These are phyloP conservation scores for Clostera curtula DNA, from an alignment of 2,888 invertebrate species.

Conservation along the genomic window DNA sequence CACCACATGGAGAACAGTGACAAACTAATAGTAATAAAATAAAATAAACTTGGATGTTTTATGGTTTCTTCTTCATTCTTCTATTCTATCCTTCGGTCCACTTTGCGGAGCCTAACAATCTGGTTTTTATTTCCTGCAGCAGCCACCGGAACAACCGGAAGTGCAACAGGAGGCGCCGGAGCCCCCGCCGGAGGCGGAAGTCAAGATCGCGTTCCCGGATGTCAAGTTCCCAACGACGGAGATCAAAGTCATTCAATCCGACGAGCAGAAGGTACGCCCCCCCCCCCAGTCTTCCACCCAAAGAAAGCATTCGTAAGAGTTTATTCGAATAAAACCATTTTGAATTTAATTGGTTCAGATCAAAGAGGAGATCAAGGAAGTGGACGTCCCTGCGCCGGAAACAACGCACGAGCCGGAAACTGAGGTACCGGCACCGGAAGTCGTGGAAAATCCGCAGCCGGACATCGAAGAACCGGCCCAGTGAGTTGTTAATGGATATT, in stretches of 20 bases:
- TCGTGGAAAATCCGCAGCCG: too few species aligned
- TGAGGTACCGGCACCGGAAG: background rate
- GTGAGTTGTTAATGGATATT: too few species aligned
- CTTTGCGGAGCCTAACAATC: background rate
- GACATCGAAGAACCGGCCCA: too few species aligned
- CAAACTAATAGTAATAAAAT: too few species aligned
- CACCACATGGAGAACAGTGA: too few species aligned
- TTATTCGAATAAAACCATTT: background rate
- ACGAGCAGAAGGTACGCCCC: slow-evolving; percentile 43
- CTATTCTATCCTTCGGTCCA: background rate
- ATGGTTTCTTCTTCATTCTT: background rate
- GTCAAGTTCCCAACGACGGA: slow-evolving; percentile 64
- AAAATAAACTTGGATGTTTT: too few species aligned
- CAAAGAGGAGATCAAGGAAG: slow-evolving; percentile 47
- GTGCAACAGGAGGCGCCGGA: slow-evolving; percentile 14
- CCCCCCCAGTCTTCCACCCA: too few species aligned
- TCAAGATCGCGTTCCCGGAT: slow-evolving; percentile 50
- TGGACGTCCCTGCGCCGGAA: slow-evolving; percentile 12
- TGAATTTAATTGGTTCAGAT: slow-evolving; percentile 23
- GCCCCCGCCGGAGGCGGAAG: slow-evolving; percentile 26
- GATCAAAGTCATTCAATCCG: slow-evolving; percentile 60
- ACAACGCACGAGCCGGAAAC: slow-evolving; percentile 7
- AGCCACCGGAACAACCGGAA: slow-evolving; percentile 10
- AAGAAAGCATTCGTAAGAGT: background rate
- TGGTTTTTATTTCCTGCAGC: slow-evolving; percentile 2